Conservation (phyloP, 2,888 invertebrate genomes). For the Scelioninae gen. 2 region DNA sequence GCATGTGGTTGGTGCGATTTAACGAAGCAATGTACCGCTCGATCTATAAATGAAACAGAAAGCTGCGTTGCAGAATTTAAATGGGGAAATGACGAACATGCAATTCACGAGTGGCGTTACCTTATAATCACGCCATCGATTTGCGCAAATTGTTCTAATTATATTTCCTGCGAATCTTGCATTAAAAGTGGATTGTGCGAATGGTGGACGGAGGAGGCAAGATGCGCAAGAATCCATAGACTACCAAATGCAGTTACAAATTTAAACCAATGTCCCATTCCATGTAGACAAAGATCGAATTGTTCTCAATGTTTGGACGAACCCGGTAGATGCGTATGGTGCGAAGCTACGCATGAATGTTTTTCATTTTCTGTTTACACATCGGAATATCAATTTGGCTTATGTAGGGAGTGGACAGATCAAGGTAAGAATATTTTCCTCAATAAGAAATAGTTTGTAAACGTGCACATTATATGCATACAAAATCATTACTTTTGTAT, state of each 20-base stretch:
- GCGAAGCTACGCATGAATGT: conserved; percentile 93
- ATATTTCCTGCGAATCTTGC: conserved; percentile 91
- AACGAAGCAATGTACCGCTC: conserved; percentile 82
- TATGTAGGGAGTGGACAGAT: conserved; percentile 95
- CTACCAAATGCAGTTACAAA: conserved; percentile 81
- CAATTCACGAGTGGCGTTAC: conserved; percentile 83
- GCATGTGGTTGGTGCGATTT: conserved; percentile 95
- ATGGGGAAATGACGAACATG: conserved; percentile 76
- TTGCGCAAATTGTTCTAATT: conserved; percentile 92
- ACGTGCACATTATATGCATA: too few species aligned
- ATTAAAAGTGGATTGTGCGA: conserved; percentile 86
- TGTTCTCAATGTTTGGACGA: conserved; percentile 91
- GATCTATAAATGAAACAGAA: conserved; percentile 81
- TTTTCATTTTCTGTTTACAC: conserved; percentile 97
- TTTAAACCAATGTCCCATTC: conserved; percentile 84
- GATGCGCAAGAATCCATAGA: conserved; percentile 88
- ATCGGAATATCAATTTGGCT: conserved; percentile 94
- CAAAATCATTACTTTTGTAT: too few species aligned
- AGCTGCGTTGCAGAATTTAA: conserved; percentile 78
- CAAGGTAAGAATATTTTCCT: conserved; percentile 73
- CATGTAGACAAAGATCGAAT: conserved; percentile 86
- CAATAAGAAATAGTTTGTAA: too few species aligned
- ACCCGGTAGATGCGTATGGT: conserved; percentile 95
- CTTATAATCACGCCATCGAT: conserved; percentile 88
- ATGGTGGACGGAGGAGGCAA: conserved; percentile 93